Conservation (phyloP, 92 coral and sea anemone genomes). For the Virgularia gustaviana region DNA sequence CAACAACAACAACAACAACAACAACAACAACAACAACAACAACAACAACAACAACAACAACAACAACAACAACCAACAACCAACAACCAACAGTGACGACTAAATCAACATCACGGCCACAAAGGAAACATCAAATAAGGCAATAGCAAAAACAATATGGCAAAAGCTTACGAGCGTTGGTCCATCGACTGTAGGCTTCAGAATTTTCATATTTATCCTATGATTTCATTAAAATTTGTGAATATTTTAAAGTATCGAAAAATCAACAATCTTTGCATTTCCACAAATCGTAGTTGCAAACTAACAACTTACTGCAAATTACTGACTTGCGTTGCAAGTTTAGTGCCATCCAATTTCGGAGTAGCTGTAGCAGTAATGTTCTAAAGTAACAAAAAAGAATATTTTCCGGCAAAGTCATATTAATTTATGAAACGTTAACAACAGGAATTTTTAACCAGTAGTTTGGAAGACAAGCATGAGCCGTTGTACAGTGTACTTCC, state of each 20-base stretch:
- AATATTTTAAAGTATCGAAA: not conserved
- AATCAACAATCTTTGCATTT: not conserved
- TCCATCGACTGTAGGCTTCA: not conserved
- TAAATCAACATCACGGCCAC: not conserved
- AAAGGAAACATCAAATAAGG: not conserved
- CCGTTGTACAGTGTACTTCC: not conserved
- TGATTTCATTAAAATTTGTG: not conserved
- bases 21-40: too few species aligned
- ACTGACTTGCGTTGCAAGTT: not conserved
- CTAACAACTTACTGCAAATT: slow-evolving; percentile 9
- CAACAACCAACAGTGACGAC: not conserved
- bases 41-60: too few species aligned
- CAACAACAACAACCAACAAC: too few species aligned
- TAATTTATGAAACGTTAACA: too few species aligned
- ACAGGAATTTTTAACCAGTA: too few species aligned
- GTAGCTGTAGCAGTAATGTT: slow-evolving; percentile 26
- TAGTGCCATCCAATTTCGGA: slow-evolving; percentile 23
- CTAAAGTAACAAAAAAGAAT: slow-evolving; percentile 7
- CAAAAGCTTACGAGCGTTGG: slow-evolving; percentile 7
- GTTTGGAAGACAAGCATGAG: not conserved
- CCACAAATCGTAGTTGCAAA: not conserved
- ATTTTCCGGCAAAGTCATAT: too few species aligned
- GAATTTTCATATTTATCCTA: slow-evolving; percentile 6
- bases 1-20: too few species aligned
- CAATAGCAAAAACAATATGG: not conserved